These are phyloP conservation scores for Pogonomyrmex barbatus DNA, from an alignment of 1,140 invertebrate genomes.

Conservation along the genomic window DNA sequence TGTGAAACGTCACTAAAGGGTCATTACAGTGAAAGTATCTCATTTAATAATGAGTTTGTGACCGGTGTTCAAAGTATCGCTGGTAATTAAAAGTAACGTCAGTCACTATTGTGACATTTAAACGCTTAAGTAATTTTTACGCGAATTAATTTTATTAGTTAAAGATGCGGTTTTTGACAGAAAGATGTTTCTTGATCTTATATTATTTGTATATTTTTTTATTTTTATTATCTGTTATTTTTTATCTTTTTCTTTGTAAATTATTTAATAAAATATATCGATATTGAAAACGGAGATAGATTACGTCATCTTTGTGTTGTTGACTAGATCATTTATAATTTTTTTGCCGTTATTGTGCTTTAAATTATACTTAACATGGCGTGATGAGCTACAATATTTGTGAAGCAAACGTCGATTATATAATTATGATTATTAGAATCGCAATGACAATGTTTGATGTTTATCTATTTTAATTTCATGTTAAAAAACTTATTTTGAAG, in stretches of 20 bases:
- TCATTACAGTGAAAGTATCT: background rate
- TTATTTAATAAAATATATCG: background rate
- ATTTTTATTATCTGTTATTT: background rate
- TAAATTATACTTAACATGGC: constrained; percentile 1
- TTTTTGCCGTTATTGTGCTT: background rate
- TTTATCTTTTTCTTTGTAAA: background rate
- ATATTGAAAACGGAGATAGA: background rate
- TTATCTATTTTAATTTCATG: constrained; percentile 10
- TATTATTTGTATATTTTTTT: background rate
- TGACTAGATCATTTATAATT: background rate
- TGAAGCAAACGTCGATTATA: background rate
- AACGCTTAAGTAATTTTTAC: background rate
- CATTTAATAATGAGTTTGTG: background rate
- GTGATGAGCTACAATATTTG: background rate
- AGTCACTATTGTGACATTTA: background rate
- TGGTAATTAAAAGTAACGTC: constrained; percentile 15
- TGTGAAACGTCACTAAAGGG: background rate
- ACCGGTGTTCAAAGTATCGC: background rate
- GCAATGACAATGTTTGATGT: background rate
- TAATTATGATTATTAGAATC: constrained; percentile 18
- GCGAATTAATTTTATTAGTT: background rate
- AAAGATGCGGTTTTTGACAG: background rate
- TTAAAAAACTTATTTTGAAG: background rate
- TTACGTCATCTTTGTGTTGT: background rate
- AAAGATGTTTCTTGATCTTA: background rate